Conservation (phyloP, 2,888 invertebrate genomes). For the Ptychoptera contaminata region DNA sequence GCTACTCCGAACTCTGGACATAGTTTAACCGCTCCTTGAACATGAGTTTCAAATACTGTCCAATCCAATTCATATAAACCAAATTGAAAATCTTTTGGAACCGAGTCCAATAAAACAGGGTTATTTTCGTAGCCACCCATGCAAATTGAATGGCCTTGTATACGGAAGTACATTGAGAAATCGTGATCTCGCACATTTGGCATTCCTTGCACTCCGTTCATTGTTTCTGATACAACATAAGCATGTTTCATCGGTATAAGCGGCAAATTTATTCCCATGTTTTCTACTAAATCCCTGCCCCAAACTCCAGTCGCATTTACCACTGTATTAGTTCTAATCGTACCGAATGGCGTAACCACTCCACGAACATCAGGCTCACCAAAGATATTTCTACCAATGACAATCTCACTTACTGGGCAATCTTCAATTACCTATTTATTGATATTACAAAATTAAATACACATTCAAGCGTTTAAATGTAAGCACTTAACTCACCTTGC, state of each 20-base stretch:
- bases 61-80: conserved; percentile 76
- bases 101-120: conserved; percentile 63
- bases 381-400: conserved; percentile 44
- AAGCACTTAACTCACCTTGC: conserved; percentile 25
- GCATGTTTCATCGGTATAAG: conserved; percentile 75
- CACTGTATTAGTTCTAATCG: conserved; percentile 58
- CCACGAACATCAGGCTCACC: conserved; percentile 53
- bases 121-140: conserved; percentile 82
- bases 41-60: conserved; percentile 65
- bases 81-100: conserved; percentile 60
- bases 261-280: conserved; percentile 43
- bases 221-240: conserved; percentile 67
- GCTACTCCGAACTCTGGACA: conserved; percentile 57
- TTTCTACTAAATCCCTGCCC: conserved; percentile 49
- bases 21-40: conserved; percentile 52
- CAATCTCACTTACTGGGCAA: conserved; percentile 54
- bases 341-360: conserved; percentile 53
- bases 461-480: no score
- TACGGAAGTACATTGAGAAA: conserved; percentile 61
- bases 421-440: conserved; percentile 43
- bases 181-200: conserved; percentile 84
- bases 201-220: conserved; percentile 53
- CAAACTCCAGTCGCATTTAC: conserved; percentile 63
- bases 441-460: no score
- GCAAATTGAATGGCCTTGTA: conserved; percentile 67